These are phyloP conservation scores for Chloroceryle amazona DNA, from an alignment of 2,797 vertebrate genomes.

Conservation along the genomic window DNA sequence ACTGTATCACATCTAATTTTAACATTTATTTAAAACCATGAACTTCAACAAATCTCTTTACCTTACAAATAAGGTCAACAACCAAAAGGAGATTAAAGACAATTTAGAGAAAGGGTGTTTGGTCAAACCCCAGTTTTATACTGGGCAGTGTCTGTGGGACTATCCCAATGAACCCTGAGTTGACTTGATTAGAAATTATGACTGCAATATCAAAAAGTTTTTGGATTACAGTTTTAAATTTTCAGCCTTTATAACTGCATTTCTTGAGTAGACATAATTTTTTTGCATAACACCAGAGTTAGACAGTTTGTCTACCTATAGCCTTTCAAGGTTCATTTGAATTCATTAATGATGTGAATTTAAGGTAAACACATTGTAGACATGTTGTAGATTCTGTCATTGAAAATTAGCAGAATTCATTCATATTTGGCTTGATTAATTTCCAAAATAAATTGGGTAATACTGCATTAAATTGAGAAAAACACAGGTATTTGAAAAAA, in stretches of 20 bases:
- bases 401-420: neutral
- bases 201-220: neutral
- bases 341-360: neutral
- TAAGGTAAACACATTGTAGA: neutral
- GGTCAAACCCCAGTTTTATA: neutral
- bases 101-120: neutral
- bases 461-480: constrained; percentile 1
- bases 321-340: constrained; percentile 28
- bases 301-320: neutral
- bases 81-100: neutral
- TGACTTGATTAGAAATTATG: neutral
- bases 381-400: neutral
- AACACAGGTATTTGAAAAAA: neutral
- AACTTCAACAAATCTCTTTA: neutral
- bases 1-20: neutral
- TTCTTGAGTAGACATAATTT: neutral
- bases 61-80: neutral
- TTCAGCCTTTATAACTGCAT: neutral
- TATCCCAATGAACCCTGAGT: neutral
- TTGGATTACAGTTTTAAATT: neutral
- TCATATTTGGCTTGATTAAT: constrained; percentile 9
- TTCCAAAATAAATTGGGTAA: neutral
- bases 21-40: neutral
- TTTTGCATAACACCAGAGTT: neutral
- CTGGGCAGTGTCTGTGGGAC: neutral